Percentiles rank a stretch among this genome's conserved stretches.
Conservation (phyloP, 2,888 invertebrate genomes). For the Tribolium freemani region DNA sequence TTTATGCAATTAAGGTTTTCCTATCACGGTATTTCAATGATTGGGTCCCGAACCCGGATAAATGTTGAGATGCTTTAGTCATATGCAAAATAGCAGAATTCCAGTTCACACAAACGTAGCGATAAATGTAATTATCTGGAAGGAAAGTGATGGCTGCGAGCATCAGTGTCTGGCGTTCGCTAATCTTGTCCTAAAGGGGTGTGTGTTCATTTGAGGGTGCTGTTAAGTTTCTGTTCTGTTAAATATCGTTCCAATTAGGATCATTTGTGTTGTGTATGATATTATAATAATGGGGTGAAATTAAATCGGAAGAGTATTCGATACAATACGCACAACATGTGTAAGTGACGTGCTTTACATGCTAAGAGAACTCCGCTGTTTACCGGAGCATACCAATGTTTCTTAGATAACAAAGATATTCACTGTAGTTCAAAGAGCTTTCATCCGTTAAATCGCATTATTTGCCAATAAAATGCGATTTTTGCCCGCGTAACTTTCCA, state of each 20-base stretch:
- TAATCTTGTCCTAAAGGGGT: background rate
- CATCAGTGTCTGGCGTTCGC: background rate
- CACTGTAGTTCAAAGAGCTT: constrained; percentile 20
- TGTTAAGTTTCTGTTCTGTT: background rate
- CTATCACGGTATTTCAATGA: no score
- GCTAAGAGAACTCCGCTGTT: constrained; percentile 17
- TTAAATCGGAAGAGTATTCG: constrained; percentile 12
- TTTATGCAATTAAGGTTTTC: no score
- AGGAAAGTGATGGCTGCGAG: background rate
- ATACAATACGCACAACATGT: constrained; percentile 26
- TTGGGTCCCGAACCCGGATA: no score
- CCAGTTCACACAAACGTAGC: background rate
- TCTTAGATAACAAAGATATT: constrained; percentile 37
- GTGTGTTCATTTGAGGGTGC: background rate
- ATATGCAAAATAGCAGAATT: no score
- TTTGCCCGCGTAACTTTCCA: constrained; percentile 25
- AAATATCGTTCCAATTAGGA: background rate
- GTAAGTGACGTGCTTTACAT: constrained; percentile 38
- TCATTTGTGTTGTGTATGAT: background rate
- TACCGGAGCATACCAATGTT: constrained; percentile 22
- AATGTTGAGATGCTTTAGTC: no score
- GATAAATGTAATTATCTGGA: background rate
- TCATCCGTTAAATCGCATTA: constrained; percentile 24
- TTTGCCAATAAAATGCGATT: constrained; percentile 8
- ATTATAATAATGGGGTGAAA: background rate